Evolutionary conservation across 2,113 vertebrate species (phyloP), one percentile per base, ranked within the genome.

Genomic region (Marmota monax): DNA sequence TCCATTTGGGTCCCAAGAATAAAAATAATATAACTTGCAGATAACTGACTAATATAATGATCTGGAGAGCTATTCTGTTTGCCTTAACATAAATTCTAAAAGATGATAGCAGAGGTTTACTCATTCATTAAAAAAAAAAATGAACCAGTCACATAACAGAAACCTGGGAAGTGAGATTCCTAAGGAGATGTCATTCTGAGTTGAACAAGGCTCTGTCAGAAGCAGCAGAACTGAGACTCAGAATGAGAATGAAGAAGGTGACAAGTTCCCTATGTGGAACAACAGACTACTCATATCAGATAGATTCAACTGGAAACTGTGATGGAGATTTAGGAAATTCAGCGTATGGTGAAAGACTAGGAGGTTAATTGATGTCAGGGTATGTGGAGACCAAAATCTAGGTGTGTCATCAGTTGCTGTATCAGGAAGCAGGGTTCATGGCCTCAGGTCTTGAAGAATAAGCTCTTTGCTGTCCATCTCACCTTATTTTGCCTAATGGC

Each of bases 91-190:
- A 51, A 86, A 70, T 85, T 86, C 86, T 88, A 17, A 84, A 88
- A 45, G 78, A 45, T 92, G 83, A 61, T 53, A 27, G 73, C n/a
- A 74, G 25, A 70, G 16, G 42, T 86, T 85, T 89, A 45, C 82
- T 76, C 45, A 70, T 42, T 94, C n/a, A 56, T 91, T 48, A 94
- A 87, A 84, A 87, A 84, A 48, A 95, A 95, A 93, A 39, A 65
- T 39, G 69, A 94, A 53, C 63, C 7, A 2, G 39, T 2, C n/a
- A 32, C 27, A 42, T 58, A 86, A 58, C 39, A 74, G 61, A 86
- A 85, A 45, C 70, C 3, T 85, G 76, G 78, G 76, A 89, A 88
- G n/a, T 42, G 34, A 61, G 72, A 74, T 76, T 72, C 37, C 58
- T 86, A 32, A 82, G 82, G 58, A 65, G 42, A 88, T n/a, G 16